Evolutionary conservation across 2,888 invertebrate species (phyloP), one percentile per base, ranked within the genome.

Genomic region (Taphrorychus bicolor): DNA sequence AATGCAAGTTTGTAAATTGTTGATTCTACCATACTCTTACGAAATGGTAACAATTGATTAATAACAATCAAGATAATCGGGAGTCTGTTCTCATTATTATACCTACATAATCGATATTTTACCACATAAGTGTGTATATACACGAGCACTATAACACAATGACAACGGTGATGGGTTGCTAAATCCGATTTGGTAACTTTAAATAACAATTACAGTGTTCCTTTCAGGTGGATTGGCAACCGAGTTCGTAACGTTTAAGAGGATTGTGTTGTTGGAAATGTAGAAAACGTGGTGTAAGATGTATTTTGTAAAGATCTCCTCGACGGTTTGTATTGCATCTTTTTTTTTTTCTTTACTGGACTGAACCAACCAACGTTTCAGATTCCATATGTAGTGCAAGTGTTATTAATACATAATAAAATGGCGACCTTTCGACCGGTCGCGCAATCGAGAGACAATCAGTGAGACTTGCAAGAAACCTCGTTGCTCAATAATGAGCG

Each of bases 131-230:
- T 32, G n/a, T n/a, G n/a, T n/a, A n/a, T n/a, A n/a, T n/a, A n/a
- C n/a, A 61, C 61, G 48, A 49, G 42, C 61, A n/a, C n/a, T n/a
- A n/a, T n/a, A n/a, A n/a, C 18, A 56, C 62, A 49, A 59, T 49
- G 40, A 51, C 51, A 51, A 51, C 52, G 41, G 7, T 41, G n/a
- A n/a, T n/a, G 32, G 41, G 40, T 59, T 59, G 51, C 59, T 51
- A 59, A 59, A 59, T 51, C 59, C 51, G 9, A 23, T 59, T 59
- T 51, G 51, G 56, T 45, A 57, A 62, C 24, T 23, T 14, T 51
- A 62, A 56, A 56, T 62, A 45, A 24, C 56, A 54, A 56, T 45
- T 53, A 42, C 45, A 5, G 23, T 14, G 23, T 22, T 53, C 53
- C 16, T 54, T 56, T 32, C 41, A 56, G 56, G 18, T n/a, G 19